phyloP scores from a whole-genome alignment of 1,140 invertebrate genomes.

The Diabrotica undecimpunctata region DNA sequence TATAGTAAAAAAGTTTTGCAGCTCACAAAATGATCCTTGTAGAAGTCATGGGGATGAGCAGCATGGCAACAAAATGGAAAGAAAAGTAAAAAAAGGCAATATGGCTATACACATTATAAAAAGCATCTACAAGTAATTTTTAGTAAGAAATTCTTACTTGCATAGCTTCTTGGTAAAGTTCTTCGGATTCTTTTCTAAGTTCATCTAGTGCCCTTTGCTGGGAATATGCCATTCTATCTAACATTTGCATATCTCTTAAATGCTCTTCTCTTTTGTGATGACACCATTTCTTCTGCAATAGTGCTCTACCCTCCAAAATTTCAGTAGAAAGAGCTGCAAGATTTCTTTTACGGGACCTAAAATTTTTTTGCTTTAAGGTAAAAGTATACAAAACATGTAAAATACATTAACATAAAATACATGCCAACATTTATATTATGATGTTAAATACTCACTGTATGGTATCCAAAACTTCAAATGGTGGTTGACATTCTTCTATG shows the following conservation, averaged over 20 bases:
- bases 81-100: too few species aligned
- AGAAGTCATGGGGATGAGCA: too few species aligned
- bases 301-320: slow-evolving; percentile 53
- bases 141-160: slow-evolving; percentile 52
- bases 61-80: too few species aligned
- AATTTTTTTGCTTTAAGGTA: slow-evolving; percentile 16
- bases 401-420: slow-evolving; percentile 11
- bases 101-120: too few species aligned
- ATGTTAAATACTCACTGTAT: slow-evolving; percentile 51
- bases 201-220: slow-evolving; percentile 76
- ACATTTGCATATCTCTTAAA: slow-evolving; percentile 58
- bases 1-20: too few species aligned
- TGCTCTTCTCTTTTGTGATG: slow-evolving; percentile 63
- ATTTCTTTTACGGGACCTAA: slow-evolving; percentile 56
- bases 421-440: not conserved
- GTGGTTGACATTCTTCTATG: slow-evolving; percentile 73
- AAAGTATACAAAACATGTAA: slow-evolving; percentile 13
- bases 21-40: too few species aligned
- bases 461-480: slow-evolving; percentile 62
- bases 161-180: slow-evolving; percentile 79
- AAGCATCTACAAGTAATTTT: not conserved
- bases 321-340: slow-evolving; percentile 47
- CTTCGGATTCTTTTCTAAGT: slow-evolving; percentile 71
- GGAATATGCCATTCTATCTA: slow-evolving; percentile 63
- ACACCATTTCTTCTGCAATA: slow-evolving; percentile 70